These are phyloP conservation scores for Antechinus stuartii DNA, from an alignment of 2,113 vertebrate genomes.

Conservation along the genomic window DNA sequence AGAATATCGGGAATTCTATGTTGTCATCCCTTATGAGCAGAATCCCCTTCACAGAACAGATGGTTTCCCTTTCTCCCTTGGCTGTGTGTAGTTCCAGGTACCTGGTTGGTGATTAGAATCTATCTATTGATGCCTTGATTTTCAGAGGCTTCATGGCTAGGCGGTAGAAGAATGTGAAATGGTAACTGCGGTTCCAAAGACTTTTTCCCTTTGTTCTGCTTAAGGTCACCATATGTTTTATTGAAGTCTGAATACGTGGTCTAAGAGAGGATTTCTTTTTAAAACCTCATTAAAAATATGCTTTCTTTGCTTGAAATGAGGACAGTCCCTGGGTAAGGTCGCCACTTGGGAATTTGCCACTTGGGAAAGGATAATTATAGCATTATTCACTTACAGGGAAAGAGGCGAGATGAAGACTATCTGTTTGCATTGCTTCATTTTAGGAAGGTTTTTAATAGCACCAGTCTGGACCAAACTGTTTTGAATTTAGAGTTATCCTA, in stretches of 20 bases:
- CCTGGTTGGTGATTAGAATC: too few species aligned
- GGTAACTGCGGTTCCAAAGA: not conserved
- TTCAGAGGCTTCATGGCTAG: not conserved
- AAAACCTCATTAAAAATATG: not conserved
- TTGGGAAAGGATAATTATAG: constrained; percentile 10
- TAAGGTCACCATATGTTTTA: not conserved
- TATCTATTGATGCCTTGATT: not conserved
- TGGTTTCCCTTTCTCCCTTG: not conserved
- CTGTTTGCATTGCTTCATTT: not conserved
- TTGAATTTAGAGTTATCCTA: constrained; percentile 23
- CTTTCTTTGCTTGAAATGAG: not conserved
- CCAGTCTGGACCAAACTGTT: not conserved
- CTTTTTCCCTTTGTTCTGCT: not conserved
- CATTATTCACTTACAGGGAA: not conserved
- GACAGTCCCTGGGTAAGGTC: constrained; percentile 8
- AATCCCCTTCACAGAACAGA: too few species aligned
- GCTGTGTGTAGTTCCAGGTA: not conserved
- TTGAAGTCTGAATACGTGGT: not conserved
- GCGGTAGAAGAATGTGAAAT: not conserved
- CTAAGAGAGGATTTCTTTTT: not conserved
- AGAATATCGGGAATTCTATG: not conserved
- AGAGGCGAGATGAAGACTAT: not conserved
- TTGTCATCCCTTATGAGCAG: not conserved
- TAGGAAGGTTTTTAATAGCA: not conserved
- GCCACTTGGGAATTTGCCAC: not conserved